phyloP scores from a whole-genome alignment of 2,797 vertebrate genomes.

The Argya squamiceps region DNA sequence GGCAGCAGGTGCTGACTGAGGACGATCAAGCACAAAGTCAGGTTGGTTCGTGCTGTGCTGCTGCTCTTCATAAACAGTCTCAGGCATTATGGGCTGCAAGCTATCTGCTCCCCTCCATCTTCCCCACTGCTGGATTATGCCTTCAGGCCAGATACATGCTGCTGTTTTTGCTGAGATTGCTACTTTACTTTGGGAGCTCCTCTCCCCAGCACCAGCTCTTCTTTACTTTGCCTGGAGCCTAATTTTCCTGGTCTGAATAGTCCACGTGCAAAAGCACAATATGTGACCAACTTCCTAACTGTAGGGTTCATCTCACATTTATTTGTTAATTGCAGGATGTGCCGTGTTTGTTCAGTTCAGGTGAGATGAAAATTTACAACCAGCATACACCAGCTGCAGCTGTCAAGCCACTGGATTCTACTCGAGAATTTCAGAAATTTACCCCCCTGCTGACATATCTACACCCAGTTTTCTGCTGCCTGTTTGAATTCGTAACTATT shows the following conservation, averaged over 20 bases:
- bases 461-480: background rate
- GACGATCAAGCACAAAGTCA: background rate
- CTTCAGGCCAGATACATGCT: background rate
- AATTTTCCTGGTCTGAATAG: background rate
- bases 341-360: background rate
- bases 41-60: background rate
- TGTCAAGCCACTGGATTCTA: background rate
- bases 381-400: background rate
- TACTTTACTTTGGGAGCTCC: background rate
- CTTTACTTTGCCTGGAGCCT: background rate
- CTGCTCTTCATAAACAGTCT: background rate
- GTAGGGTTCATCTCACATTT: background rate
- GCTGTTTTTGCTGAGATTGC: background rate
- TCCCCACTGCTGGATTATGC: background rate
- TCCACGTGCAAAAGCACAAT: background rate
- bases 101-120: background rate
- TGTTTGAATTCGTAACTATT: background rate
- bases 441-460: rapidly evolving
- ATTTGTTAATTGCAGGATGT: background rate
- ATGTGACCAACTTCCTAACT: background rate
- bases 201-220: background rate
- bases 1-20: background rate
- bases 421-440: background rate
- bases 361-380: background rate
- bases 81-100: background rate